Conservation (phyloP, 2,888 invertebrate species). For the Proisotoma minuta region DNA sequence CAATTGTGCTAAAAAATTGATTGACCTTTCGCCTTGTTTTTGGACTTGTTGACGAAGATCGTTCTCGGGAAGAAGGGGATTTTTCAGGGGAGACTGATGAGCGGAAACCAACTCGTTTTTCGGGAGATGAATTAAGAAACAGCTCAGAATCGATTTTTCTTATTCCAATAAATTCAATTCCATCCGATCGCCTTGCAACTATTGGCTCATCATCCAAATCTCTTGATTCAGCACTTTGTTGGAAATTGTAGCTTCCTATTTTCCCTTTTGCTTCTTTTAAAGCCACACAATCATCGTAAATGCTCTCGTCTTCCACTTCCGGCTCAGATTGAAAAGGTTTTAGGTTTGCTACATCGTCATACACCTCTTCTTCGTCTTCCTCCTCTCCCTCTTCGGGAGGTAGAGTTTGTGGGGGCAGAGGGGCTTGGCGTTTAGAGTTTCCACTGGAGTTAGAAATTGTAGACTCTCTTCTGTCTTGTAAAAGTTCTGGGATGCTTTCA, state of each 20-base stretch:
- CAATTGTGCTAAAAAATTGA: slow-evolving; percentile 47
- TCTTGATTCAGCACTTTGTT: slow-evolving; percentile 30
- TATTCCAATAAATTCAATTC: slow-evolving; percentile 47
- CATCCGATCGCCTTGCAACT: slow-evolving; percentile 35
- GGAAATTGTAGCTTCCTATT: slow-evolving; percentile 42
- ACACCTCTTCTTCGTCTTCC: slow-evolving; percentile 26
- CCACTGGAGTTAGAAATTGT: background rate
- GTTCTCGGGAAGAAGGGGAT: slow-evolving; percentile 38
- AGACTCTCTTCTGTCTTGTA: slow-evolving; percentile 1
- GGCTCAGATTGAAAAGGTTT: slow-evolving; percentile 18
- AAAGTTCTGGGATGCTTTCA: slow-evolving; percentile 43
- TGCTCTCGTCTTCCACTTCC: slow-evolving; percentile 38
- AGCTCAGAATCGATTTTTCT: slow-evolving; percentile 46
- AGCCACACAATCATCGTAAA: slow-evolving; percentile 46
- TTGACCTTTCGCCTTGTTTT: slow-evolving; percentile 45
- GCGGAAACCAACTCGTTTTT: slow-evolving; percentile 16
- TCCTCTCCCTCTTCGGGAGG: slow-evolving; percentile 11
- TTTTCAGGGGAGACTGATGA: slow-evolving; percentile 10
- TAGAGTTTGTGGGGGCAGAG: slow-evolving; percentile 25
- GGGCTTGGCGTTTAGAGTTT: slow-evolving; percentile 32
- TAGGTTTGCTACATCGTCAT: slow-evolving; percentile 31
- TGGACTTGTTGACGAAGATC: slow-evolving; percentile 43
- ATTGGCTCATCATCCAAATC: slow-evolving; percentile 37
- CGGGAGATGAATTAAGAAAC: slow-evolving; percentile 33
- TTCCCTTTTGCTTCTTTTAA: slow-evolving; percentile 1